Evolutionary conservation across 2,113 vertebrate genomes (phyloP).

Genomic region (Castor canadensis): DNA sequence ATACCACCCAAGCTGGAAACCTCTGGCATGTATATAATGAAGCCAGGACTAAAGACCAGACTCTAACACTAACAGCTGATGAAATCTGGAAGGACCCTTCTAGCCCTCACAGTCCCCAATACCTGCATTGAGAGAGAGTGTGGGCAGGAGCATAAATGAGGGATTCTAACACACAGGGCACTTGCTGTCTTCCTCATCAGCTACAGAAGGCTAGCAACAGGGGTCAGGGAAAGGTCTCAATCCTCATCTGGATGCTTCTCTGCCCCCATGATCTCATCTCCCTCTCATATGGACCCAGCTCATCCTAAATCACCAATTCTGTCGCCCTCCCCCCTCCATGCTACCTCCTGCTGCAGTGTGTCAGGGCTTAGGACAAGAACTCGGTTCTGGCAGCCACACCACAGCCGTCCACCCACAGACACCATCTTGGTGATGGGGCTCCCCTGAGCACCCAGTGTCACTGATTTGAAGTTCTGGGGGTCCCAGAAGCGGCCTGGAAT

Average conservation of each 20-base stretch:
- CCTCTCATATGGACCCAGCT: background rate
- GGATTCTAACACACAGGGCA: background rate
- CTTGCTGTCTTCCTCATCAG: background rate
- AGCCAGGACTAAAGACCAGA: background rate
- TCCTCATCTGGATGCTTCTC: background rate
- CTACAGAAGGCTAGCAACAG: background rate
- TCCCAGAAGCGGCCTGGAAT: constrained; percentile 97
- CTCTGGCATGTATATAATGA: background rate
- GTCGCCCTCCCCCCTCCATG: background rate
- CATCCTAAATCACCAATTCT: accelerated
- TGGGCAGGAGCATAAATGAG: background rate
- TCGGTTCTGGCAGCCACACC: constrained; percentile 97
- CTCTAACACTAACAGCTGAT: background rate
- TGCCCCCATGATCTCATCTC: background rate
- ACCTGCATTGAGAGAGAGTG: background rate
- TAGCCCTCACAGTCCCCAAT: background rate
- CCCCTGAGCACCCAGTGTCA: constrained; percentile 90
- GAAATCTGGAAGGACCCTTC: background rate
- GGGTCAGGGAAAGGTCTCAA: background rate
- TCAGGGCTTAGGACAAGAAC: constrained; percentile 92
- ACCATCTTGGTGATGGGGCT: constrained; percentile 98
- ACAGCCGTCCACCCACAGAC: constrained; percentile 92
- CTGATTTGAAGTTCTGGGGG: constrained; percentile 93
- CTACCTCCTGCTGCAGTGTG: constrained; percentile 93
- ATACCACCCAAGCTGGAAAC: background rate